Evolutionary conservation across 1,140 invertebrate species (phyloP), one percentile per base, ranked within the genome.

Genomic region (Helicorthomorpha holstii): DNA sequence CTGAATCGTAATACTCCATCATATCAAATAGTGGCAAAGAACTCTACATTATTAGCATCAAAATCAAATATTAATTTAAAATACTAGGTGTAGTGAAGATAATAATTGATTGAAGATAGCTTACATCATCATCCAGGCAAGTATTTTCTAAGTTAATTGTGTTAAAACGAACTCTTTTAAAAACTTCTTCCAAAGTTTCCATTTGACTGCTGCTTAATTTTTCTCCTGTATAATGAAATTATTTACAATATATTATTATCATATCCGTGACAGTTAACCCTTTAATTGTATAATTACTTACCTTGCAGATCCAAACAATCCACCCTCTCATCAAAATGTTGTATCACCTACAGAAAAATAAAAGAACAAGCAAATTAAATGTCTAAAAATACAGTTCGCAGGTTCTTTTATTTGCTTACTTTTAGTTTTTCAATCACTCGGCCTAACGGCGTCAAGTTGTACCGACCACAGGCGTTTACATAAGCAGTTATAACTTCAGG

Each of bases 1-100:
- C 76, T 43, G 85, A 85, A 63, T 91, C 85, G 68, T 92, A 92
- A 66, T 86, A 91, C 64, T 91, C 87, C 56, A 91, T 76, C 83
- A 91, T 90, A 65, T 91, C 86, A 68, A 89, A 90, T 41, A 90
- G 65, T 42, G 85, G 80, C 58, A 82, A 78, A 23, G 76, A 66
- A 58, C 65, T 66, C 70, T 74, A 58, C 2, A 34, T 34, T 7
- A 34, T 7, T 7, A 34, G 16, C 7, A 34, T 7, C 16, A 34
- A 7, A 34, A 34, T 34, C 7, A 34, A 16, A 34, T 16, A 7
- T 34, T 16, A 16, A 7, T 34, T 7, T 34, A 7, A 34, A 34
- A 34, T 34, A 16, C 29, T 7, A 34, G 29, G 7, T 34, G 16
- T 34, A 7, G 7, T 7, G 29, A 16, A 34, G 16, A 34, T 34